phyloP scores from a whole-genome alignment of 2,113 vertebrate species.

The Gasterosteus nipponicus region DNA sequence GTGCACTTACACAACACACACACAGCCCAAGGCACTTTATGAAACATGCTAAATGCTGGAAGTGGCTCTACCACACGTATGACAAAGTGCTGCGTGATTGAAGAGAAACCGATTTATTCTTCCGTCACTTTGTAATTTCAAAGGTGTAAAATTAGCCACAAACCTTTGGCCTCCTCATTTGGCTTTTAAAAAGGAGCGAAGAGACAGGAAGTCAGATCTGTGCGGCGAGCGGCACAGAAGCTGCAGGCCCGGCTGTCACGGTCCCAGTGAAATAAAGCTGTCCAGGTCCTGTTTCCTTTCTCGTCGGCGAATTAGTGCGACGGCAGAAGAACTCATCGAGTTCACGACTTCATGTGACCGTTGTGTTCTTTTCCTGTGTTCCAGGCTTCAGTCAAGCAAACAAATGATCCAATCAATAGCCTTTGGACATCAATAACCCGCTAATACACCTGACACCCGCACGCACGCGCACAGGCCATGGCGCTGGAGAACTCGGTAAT shows the following conservation, averaged over 20 bases:
- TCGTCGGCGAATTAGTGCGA: constrained; percentile 15
- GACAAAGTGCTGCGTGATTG: constrained; percentile 9
- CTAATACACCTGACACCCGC: constrained; percentile 36
- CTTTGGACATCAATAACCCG: constrained; percentile 57
- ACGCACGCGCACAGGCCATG: constrained; percentile 51
- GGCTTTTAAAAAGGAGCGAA: background rate
- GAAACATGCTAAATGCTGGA: constrained; percentile 37
- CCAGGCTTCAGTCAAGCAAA: constrained; percentile 69
- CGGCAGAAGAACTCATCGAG: background rate
- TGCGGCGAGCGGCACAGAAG: background rate
- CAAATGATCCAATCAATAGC: constrained; percentile 72
- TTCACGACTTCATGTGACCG: constrained; percentile 1
- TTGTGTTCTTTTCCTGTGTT: constrained; percentile 46
- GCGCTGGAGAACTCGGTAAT: constrained; percentile 79
- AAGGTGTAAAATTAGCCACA: background rate
- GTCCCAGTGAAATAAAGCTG: background rate
- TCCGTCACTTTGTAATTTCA: background rate
- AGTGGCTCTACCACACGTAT: constrained; percentile 34
- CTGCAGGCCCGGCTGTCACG: background rate
- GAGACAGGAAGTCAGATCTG: constrained; percentile 2
- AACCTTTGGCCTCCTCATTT: background rate
- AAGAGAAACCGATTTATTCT: background rate
- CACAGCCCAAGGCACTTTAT: constrained; percentile 31
- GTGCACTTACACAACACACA: constrained; percentile 45
- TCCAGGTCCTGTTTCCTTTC: background rate